These are phyloP conservation scores for Tupaia tana DNA, from an alignment of 2,113 vertebrate species.

Conservation along the genomic window DNA sequence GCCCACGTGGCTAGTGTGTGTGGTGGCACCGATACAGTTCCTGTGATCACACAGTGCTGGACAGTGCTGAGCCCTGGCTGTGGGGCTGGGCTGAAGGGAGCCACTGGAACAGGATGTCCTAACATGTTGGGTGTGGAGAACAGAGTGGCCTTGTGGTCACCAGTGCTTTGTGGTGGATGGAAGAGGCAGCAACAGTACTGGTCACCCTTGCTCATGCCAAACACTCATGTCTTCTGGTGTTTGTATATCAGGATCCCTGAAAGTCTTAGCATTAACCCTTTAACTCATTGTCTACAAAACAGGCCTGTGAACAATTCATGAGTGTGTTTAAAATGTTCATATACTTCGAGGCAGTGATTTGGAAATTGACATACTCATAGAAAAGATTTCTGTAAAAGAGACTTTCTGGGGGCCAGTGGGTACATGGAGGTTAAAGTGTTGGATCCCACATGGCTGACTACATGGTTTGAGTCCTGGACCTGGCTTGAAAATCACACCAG, in stretches of 20 bases:
- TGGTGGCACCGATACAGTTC: background rate
- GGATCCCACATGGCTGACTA: too few relatives aligned
- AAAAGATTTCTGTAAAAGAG: background rate
- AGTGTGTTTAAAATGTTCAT: background rate
- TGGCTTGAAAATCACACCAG: too few relatives aligned
- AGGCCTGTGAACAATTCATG: background rate
- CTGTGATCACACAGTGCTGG: too few relatives aligned
- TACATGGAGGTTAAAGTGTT: too few relatives aligned
- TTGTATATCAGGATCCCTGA: background rate
- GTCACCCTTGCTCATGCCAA: background rate
- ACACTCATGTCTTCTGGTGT: background rate
- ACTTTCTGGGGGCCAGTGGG: background rate
- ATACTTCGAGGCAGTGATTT: background rate
- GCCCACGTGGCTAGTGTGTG: too few relatives aligned
- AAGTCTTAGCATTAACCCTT: background rate
- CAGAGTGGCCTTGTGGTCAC: background rate
- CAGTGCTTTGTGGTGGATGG: background rate
- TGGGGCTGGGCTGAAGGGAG: background rate
- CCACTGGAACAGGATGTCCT: background rate
- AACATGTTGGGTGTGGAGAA: background rate
- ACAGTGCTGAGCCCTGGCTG: background rate
- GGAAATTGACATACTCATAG: background rate
- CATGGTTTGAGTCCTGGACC: too few relatives aligned
- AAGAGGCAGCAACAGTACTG: background rate
- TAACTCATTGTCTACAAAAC: background rate